A percentile compares a stretch with the other conserved stretches of the same genome.
Conservation (phyloP, 2,113 vertebrate genomes). For the Bettongia penicillata region DNA sequence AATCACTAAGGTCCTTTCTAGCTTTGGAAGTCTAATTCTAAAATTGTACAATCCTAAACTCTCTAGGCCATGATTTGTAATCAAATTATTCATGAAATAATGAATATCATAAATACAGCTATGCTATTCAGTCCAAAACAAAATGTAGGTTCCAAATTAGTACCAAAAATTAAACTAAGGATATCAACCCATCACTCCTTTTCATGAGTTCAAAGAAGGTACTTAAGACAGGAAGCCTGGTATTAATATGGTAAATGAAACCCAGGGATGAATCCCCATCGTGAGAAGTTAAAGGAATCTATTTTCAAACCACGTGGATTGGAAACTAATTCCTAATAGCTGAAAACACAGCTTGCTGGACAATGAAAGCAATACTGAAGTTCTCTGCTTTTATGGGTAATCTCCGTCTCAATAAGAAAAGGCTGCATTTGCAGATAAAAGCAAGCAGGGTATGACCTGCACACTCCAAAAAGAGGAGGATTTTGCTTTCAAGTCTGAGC, state of each 20-base stretch:
- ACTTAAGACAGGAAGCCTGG: slow-evolving; percentile 38
- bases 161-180: slow-evolving; percentile 52
- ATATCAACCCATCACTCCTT: slow-evolving; percentile 53
- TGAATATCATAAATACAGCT: slow-evolving; percentile 24
- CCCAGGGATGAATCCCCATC: background rate
- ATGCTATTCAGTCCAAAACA: slow-evolving; percentile 45
- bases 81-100: background rate
- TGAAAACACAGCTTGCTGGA: slow-evolving; percentile 45
- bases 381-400: slow-evolving; percentile 62
- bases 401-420: slow-evolving; percentile 44
- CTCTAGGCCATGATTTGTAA: background rate
- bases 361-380: slow-evolving; percentile 24
- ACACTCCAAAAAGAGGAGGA: slow-evolving; percentile 25
- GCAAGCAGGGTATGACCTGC: slow-evolving; percentile 49
- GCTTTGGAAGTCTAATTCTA: background rate
- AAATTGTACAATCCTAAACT: background rate
- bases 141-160: slow-evolving; percentile 47
- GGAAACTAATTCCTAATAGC: slow-evolving; percentile 25
- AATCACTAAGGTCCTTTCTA: background rate
- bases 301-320: slow-evolving; percentile 26
- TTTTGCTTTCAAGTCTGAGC: slow-evolving; percentile 58
- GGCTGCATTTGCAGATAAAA: slow-evolving; percentile 63
- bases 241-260: slow-evolving; percentile 66
- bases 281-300: slow-evolving; percentile 42
- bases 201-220: slow-evolving; percentile 43